A percentile compares a stretch with the other conserved stretches of the same genome.
These are phyloP conservation scores for Drosophila nikananu DNA, from an alignment of 1,140 invertebrate species.

Conservation along the genomic window DNA sequence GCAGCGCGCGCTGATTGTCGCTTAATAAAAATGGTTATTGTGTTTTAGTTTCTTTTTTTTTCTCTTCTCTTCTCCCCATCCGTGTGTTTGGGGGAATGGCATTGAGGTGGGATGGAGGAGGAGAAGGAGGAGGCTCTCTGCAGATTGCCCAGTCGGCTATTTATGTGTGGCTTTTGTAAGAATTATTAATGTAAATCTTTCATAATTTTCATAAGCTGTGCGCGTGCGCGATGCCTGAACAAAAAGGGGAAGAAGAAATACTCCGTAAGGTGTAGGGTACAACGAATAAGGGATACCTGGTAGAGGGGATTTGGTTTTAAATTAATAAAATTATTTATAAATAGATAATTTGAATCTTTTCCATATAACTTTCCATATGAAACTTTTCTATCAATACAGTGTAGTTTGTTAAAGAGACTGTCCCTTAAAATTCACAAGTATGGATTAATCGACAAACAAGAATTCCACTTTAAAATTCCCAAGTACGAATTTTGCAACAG, in stretches of 20 bases:
- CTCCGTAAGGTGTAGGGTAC: background rate
- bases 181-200: conserved; percentile 84
- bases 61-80: conserved; percentile 14
- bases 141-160: conserved; percentile 67
- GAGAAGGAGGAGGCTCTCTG: conserved; percentile 6
- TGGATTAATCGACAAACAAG: background rate
- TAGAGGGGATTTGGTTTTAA: background rate
- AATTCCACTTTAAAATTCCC: background rate
- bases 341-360: no score
- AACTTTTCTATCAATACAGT: no score
- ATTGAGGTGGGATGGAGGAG: background rate
- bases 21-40: conserved; percentile 84
- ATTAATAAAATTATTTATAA: no score
- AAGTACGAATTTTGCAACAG: background rate
- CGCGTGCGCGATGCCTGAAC: conserved; percentile 64
- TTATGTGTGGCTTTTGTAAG: conserved; percentile 83
- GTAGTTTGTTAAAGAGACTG: no score
- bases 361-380: background rate
- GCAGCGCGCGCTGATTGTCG: conserved; percentile 81
- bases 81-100: background rate
- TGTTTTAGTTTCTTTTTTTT: conserved; percentile 51
- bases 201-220: conserved; percentile 82
- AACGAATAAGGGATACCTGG: conserved; percentile 11
- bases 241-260: conserved; percentile 4
- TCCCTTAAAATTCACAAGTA: background rate